Evolutionary conservation across 2,113 vertebrate genomes (phyloP).

Genomic region (Glaucidium brasilianum): DNA sequence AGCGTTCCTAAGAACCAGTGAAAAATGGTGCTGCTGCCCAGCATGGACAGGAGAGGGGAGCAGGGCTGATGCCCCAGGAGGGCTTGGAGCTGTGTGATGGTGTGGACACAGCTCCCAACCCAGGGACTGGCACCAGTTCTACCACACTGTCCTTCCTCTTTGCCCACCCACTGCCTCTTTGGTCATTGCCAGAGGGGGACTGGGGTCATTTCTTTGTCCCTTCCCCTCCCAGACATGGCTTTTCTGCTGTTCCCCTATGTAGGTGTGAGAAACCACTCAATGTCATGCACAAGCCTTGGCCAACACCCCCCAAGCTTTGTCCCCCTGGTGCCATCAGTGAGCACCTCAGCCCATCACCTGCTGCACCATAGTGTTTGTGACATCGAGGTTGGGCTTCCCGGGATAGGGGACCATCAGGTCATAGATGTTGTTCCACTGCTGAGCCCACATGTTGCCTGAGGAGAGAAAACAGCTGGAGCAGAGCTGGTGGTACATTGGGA

Average conservation of each 20-base stretch:
- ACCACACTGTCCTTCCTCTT: background rate
- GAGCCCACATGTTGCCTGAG: slow-evolving; percentile 96
- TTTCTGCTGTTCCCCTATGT: background rate
- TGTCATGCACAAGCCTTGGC: background rate
- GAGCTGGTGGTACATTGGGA: background rate
- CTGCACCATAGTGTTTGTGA: slow-evolving; percentile 81
- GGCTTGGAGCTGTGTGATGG: background rate
- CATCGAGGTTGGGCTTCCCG: slow-evolving; percentile 86
- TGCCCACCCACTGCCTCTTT: background rate
- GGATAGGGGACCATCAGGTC: slow-evolving; percentile 90
- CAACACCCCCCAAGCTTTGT: background rate
- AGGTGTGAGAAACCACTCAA: background rate
- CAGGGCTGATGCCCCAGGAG: background rate
- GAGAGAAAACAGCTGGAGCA: background rate
- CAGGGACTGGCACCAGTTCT: background rate
- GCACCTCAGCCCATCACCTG: slow-evolving; percentile 71
- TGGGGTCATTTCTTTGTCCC: background rate
- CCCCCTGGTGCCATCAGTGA: background rate
- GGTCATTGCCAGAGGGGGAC: background rate
- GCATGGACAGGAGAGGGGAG: background rate
- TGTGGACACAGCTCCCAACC: accelerated
- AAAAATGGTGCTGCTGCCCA: background rate
- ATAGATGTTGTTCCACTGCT: slow-evolving; percentile 95
- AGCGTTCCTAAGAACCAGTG: background rate
- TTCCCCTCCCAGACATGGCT: background rate